phyloP scores from a whole-genome alignment of 2,113 vertebrate species.

The Oncorhynchus nerka region DNA sequence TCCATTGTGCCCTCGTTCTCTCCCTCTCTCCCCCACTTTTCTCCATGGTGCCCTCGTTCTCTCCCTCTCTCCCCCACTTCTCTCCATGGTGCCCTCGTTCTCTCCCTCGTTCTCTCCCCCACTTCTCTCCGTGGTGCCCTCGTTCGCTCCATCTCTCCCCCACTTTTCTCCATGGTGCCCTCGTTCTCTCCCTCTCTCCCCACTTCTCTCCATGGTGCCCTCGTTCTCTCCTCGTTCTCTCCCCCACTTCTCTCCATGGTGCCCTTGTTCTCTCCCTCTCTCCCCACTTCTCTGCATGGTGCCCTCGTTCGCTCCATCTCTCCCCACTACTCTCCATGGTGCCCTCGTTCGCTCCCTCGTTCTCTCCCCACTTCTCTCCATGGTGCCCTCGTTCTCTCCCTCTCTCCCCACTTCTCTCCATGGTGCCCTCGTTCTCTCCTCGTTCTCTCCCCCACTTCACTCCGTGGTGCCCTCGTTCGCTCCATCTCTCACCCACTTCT shows the following conservation, averaged over 20 bases:
- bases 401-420: conserved; percentile 18
- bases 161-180: conserved; percentile 20
- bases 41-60: neutral
- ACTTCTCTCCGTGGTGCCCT: conserved; percentile 18
- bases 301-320: neutral
- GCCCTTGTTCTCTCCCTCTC: conserved; percentile 11
- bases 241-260: conserved; percentile 27
- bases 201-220: conserved; percentile 23
- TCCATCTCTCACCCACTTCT: conserved; percentile 32
- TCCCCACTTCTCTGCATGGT: conserved; percentile 24
- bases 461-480: neutral
- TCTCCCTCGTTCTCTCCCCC: conserved; percentile 25
- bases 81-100: conserved; percentile 1
- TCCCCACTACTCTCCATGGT: conserved; percentile 26
- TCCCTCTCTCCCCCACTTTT: conserved; percentile 29
- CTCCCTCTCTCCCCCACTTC: conserved; percentile 32
- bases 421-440: conserved; percentile 7
- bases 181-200: conserved; percentile 13
- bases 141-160: conserved; percentile 19
- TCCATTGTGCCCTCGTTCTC: neutral
- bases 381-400: conserved; percentile 1
- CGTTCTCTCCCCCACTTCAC: conserved; percentile 29
- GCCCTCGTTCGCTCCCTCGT: conserved; percentile 24
- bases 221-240: conserved; percentile 7
- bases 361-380: neutral